Evolutionary conservation across 1,140 invertebrate species (phyloP).

Genomic region (Antheraea mylitta): DNA sequence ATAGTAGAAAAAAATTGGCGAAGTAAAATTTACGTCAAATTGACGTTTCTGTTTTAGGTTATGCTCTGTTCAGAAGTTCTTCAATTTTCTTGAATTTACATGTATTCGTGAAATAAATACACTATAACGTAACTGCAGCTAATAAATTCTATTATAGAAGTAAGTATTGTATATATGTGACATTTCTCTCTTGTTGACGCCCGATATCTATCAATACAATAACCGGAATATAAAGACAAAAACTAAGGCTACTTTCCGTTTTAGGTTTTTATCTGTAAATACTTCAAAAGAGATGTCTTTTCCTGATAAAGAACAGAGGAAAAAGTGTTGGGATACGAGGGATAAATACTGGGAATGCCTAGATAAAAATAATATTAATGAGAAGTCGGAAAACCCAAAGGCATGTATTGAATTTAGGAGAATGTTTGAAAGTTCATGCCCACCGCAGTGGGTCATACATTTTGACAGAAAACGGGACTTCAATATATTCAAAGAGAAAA

Average conservation of each 20-base stretch:
- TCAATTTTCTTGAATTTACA: background rate
- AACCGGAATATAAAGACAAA: background rate
- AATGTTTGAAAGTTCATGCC: constrained; percentile 90
- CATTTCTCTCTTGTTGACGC: background rate
- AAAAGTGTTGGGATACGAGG: constrained; percentile 90
- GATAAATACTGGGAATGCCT: constrained; percentile 95
- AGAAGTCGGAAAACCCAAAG: constrained; percentile 68
- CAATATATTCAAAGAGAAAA: constrained; percentile 92
- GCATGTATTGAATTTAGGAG: constrained; percentile 87
- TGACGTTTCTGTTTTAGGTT: background rate
- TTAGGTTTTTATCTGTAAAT: constrained; percentile 10
- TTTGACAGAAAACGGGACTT: constrained; percentile 95
- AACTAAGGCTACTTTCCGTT: background rate
- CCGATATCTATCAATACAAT: background rate
- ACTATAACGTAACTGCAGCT: background rate
- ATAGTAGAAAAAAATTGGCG: no score
- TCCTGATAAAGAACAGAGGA: constrained; percentile 88
- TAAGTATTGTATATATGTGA: background rate
- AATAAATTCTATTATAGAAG: background rate
- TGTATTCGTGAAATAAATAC: background rate
- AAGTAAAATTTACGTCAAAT: no score
- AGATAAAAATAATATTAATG: constrained; percentile 81
- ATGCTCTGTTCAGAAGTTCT: background rate
- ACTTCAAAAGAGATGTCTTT: constrained; percentile 85
- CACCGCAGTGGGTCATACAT: constrained; percentile 95